Percentiles rank a stretch among this genome's conserved stretches.
Conservation (phyloP, 2,113 vertebrate genomes). For the Triplophysa rosa region DNA sequence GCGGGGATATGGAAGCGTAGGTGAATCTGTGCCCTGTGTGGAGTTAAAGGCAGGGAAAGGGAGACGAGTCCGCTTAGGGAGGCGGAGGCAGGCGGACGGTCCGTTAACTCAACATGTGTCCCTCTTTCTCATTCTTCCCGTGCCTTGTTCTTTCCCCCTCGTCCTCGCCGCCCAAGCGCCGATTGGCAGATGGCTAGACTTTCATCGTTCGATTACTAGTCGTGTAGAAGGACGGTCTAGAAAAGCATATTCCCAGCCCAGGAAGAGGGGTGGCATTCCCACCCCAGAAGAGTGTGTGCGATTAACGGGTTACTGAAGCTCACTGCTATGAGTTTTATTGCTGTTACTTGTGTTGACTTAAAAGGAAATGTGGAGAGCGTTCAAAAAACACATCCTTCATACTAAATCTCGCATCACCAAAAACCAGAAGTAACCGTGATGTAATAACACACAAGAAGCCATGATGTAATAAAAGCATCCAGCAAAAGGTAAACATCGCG, state of each 20-base stretch:
- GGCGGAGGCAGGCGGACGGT: constrained; percentile 59
- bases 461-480: background rate
- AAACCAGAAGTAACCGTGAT: background rate
- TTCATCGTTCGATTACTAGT: too few relatives aligned
- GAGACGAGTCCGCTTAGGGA: constrained; percentile 58
- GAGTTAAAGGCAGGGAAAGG: constrained; percentile 57
- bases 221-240: background rate
- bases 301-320: background rate
- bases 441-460: background rate
- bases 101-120: constrained; percentile 75
- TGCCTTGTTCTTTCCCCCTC: constrained; percentile 44
- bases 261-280: too few relatives aligned
- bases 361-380: too few relatives aligned
- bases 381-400: background rate
- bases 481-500: background rate
- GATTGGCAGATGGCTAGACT: constrained; percentile 29
- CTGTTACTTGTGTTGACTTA: background rate
- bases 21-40: constrained; percentile 46
- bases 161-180: background rate
- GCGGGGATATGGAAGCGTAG: constrained; percentile 41
- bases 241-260: background rate
- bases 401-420: background rate
- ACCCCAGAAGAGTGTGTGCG: background rate
- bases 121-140: constrained; percentile 48
- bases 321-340: background rate